Evolutionary conservation across 1,140 invertebrate genomes (phyloP).

Genomic region (Philotrypesis tridentata): DNA sequence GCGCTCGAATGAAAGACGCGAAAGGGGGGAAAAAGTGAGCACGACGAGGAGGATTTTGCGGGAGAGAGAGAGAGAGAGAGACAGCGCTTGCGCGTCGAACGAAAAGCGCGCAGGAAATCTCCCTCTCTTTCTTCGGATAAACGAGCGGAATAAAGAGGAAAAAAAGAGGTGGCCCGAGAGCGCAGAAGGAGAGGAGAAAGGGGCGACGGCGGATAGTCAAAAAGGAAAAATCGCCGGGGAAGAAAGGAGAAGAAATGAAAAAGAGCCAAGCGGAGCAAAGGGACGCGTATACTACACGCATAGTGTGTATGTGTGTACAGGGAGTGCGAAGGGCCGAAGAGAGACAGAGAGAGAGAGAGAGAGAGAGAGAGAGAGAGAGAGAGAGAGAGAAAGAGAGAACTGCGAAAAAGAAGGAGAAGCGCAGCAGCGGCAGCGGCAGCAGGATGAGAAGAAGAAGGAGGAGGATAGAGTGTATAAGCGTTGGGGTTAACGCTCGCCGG

Average conservation of each 20-base stretch:
- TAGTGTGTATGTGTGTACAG: no score
- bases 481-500: constrained; percentile 70
- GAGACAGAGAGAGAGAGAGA: constrained; percentile 17
- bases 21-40: not conserved
- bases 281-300: not conserved
- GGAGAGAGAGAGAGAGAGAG: constrained; percentile 1
- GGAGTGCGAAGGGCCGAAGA: constrained; percentile 12
- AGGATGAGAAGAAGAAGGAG: constrained; percentile 1
- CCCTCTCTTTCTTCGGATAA: not conserved
- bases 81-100: not conserved
- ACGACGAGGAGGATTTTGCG: not conserved
- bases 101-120: constrained; percentile 25
- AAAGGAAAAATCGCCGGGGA: not conserved
- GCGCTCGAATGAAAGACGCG: constrained; percentile 1
- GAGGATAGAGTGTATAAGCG: constrained; percentile 30
- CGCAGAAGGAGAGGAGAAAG: not conserved
- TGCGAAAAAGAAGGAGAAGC: constrained; percentile 51
- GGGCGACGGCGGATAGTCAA: not conserved
- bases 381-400: constrained; percentile 38
- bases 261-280: constrained; percentile 17
- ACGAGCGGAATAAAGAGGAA: not conserved
- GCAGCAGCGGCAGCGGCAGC: not conserved
- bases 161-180: not conserved
- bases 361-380: constrained; percentile 46
- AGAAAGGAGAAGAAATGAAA: constrained; percentile 31